Evolutionary conservation across 2,888 invertebrate genomes (phyloP).

Genomic region (Muschampia plurimacula): DNA sequence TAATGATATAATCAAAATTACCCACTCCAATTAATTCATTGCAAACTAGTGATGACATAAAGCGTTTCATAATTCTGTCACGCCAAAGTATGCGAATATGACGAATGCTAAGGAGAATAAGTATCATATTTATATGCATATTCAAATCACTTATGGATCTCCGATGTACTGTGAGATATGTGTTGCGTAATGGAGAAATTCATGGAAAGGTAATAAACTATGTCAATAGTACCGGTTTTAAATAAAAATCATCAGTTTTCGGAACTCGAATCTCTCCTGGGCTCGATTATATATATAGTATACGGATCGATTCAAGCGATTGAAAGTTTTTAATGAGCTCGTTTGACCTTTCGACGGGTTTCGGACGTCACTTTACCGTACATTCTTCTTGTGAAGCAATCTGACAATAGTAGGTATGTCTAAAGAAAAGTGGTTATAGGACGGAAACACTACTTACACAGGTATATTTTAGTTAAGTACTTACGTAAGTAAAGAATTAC

Average conservation of each 20-base stretch:
- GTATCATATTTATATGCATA: constrained; percentile 3
- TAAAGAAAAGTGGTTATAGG: neutral
- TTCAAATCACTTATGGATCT: constrained; percentile 15
- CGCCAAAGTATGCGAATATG: constrained; percentile 7
- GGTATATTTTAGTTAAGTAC: no score
- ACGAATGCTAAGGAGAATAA: constrained; percentile 16
- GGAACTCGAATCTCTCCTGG: constrained; percentile 37
- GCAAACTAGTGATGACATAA: neutral
- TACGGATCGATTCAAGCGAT: constrained; percentile 25
- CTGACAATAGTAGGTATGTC: neutral
- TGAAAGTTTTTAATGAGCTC: constrained; percentile 37
- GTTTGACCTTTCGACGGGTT: constrained; percentile 18
- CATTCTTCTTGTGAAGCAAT: neutral
- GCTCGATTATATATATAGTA: constrained; percentile 21
- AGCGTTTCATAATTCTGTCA: constrained; percentile 5
- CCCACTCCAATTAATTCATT: neutral
- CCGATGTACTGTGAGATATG: neutral
- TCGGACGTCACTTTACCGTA: neutral
- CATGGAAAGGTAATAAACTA: constrained; percentile 46
- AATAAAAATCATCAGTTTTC: constrained; percentile 44
- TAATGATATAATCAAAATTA: neutral
- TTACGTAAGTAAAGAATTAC: no score
- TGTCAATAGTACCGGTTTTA: constrained; percentile 50
- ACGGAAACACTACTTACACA: no score
- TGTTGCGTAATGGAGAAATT: constrained; percentile 34